Evolutionary conservation across 1,140 invertebrate species (phyloP), one percentile per base, ranked within the genome.

Genomic region (Onthophagus taurus): DNA sequence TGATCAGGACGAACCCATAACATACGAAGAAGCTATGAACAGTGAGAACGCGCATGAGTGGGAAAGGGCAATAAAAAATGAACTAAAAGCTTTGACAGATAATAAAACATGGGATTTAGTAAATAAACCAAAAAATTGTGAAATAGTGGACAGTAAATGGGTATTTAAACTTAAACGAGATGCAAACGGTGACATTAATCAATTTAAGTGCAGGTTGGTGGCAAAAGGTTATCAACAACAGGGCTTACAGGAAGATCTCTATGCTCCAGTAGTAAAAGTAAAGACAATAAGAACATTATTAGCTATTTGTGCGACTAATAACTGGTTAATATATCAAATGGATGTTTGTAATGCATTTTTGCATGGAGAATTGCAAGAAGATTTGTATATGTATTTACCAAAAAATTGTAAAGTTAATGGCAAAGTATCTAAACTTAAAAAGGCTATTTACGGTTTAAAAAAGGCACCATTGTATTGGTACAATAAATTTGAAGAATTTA

Each of bases 371-470:
- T 9, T 57, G 9, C 13, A 47, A 6, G 47, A 56, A 48, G 19
- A 42, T n/a, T 37, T 55, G 13, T 56, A 50, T 44, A 52, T 54
- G 52, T 30, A 35, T 19, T 14, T 30, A 14, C 47, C 49, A 20
- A 45, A 48, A 19, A 47, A 42, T 31, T 43, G 35, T 24, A 41
- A 45, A 17, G 17, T 34, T 9, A 31, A 45, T 33, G 37, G 21
- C 14, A 45, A 49, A 31, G 29, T 51, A 11, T 53, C 42, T 21
- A 49, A 53, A 23, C 21, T 50, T 14, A 47, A 50, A 13, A 50
- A 50, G 44, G 33, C 62, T 11, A 42, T 66, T 17, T 66, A 68
- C 53, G 64, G 63, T 2, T 41, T 66, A 5, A 65, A 68, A 42
- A 61, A 65, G 37, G 54, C 60, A 6, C 46, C 57, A 8, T 42